Evolutionary conservation across 2,113 vertebrate genomes (phyloP), one percentile per base, ranked within the genome.

Genomic region (Cyanoliseus patagonus): DNA sequence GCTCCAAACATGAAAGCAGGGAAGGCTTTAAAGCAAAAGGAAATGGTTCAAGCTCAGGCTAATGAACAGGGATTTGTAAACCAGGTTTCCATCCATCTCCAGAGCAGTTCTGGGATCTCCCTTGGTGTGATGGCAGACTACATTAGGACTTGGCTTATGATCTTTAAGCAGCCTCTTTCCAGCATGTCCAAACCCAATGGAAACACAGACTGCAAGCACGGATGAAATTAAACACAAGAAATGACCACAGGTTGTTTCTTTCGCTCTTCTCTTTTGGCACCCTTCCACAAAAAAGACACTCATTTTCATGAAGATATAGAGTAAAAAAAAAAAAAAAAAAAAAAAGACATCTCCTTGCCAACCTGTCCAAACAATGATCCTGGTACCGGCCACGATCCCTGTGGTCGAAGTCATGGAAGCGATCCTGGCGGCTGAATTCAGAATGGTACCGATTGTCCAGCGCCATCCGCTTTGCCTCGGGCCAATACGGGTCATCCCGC

Each of bases 321-420:
- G 20, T 20, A 5, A 22, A 17, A 31, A 53, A 52, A 52, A 28
- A 5, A 22, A 17, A 31, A 53, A 52, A 52, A 28, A 61, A 69
- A 53, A 62, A 23, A 12, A 44, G 47, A 5, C 17, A 15, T 10
- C 0, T 18, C 35, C 24, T 22, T 14, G 24, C 96, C 41, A 1
- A 99, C 98, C 99, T 98, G 97, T 99, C 99, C 30, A 98, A 46
- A 31, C 92, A 68, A 35, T 99, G 98, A 5, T 99, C 99, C 79
- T 98, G 99, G 97, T 98, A 99, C 39, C 99, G 98, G 62, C 98
- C 97, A 3, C 99, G 98, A 13, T 99, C 99, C n/a, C 99, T 82
- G 96, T 99, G 99, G 94, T 99, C 98, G 6, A 99, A 99, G 93
- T 99, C 98, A 3, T 99, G 99, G 96, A 99, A 99, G 57, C 98